Conservation (phyloP, 2,797 vertebrate genomes). For the Hydrocynus forskahlii region DNA sequence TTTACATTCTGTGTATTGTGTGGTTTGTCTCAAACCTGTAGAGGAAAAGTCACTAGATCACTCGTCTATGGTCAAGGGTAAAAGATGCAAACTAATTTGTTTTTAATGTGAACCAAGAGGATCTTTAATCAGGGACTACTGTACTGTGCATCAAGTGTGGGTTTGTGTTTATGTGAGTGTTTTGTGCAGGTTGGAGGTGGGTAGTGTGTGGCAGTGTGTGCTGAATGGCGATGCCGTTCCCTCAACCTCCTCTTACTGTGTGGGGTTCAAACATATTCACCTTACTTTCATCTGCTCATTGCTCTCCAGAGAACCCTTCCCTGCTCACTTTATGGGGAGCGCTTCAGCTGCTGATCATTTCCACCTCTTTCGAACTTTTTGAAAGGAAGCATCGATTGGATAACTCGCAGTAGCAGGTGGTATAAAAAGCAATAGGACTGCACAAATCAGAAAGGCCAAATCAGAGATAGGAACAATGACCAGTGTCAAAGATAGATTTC, state of each 20-base stretch:
- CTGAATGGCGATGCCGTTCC: slow-evolving; percentile 22
- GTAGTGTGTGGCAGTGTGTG: neutral
- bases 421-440: neutral
- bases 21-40: too few species aligned
- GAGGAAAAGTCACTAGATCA: too few species aligned
- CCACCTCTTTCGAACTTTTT: neutral
- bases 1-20: too few species aligned
- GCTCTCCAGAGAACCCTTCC: slow-evolving; percentile 6
- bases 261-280: slow-evolving; percentile 4
- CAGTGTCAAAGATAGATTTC: neutral
- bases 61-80: too few species aligned
- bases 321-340: slow-evolving; percentile 1
- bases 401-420: neutral
- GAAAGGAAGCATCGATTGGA: neutral
- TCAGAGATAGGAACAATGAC: neutral
- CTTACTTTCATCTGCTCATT: neutral
- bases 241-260: neutral
- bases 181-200: neutral
- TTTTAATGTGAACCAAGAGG: too few species aligned
- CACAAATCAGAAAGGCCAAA: neutral
- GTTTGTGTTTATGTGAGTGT: neutral
- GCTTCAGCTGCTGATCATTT: slow-evolving; percentile 25
- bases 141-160: neutral
- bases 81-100: too few species aligned
- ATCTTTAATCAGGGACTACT: neutral